phyloP scores from a whole-genome alignment of 2,797 vertebrate species.

The Myotis daubentonii region DNA sequence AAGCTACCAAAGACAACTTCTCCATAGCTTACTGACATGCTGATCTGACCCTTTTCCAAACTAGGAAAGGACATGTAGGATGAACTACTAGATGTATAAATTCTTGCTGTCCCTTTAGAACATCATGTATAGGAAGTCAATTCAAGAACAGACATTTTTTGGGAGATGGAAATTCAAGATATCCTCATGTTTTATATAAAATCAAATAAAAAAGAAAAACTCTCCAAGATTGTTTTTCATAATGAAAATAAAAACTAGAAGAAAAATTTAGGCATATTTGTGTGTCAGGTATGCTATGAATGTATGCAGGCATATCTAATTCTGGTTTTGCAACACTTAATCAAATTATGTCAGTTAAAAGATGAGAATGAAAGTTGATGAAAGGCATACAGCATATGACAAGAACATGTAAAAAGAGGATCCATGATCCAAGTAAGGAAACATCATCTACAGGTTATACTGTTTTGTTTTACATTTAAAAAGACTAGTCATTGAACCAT shows the following conservation, averaged over 20 bases:
- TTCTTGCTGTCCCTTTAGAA: conserved; percentile 60
- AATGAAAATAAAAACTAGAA: conserved; percentile 60
- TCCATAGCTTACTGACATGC: background rate
- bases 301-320: background rate
- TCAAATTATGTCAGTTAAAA: background rate
- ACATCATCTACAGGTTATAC: background rate
- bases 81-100: conserved; percentile 36
- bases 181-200: conserved; percentile 60
- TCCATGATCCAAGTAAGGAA: conserved; percentile 30
- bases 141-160: conserved; percentile 59
- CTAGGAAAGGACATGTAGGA: conserved; percentile 25
- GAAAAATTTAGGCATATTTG: background rate
- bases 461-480: conserved; percentile 56
- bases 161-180: conserved; percentile 19
- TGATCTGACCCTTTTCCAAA: conserved; percentile 65
- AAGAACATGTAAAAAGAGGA: conserved; percentile 59
- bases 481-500: conserved; percentile 68
- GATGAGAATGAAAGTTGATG: background rate
- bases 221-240: conserved; percentile 40
- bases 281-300: background rate
- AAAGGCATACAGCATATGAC: conserved; percentile 49
- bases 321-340: background rate
- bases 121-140: conserved; percentile 56
- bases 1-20: conserved; percentile 45
- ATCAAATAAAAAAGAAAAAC: conserved; percentile 69